Conservation (phyloP, 2,888 invertebrate species). For the Oscheius sp. region DNA sequence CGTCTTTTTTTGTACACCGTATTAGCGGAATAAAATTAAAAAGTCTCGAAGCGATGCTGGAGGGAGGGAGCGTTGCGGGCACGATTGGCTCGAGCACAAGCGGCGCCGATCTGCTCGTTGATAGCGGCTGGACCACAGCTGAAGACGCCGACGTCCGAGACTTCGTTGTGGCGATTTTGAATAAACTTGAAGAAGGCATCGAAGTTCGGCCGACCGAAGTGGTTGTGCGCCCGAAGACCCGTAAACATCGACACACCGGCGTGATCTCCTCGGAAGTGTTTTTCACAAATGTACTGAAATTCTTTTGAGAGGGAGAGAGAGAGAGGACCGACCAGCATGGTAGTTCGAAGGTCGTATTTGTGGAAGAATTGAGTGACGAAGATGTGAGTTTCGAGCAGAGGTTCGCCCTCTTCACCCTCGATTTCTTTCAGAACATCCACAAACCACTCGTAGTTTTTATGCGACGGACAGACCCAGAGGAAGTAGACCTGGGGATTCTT, state of each 20-base stretch:
- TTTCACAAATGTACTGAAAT: constrained; percentile 93
- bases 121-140: constrained; percentile 96
- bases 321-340: constrained; percentile 84
- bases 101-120: constrained; percentile 94
- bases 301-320: neutral
- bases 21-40: constrained; percentile 48
- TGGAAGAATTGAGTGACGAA: constrained; percentile 98
- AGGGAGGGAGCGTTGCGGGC: constrained; percentile 66
- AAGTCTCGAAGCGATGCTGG: constrained; percentile 68
- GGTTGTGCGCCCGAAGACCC: constrained; percentile 81
- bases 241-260: constrained; percentile 76
- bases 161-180: constrained; percentile 94
- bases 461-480: constrained; percentile 95
- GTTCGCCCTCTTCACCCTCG: constrained; percentile 90
- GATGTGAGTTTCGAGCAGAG: constrained; percentile 91
- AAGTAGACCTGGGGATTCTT: constrained; percentile 83
- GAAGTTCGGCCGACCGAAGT: constrained; percentile 96
- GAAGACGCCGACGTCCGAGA: constrained; percentile 90
- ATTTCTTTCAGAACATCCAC: constrained; percentile 82
- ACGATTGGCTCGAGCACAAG: constrained; percentile 95
- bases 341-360: constrained; percentile 93
- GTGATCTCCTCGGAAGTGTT: constrained; percentile 90
- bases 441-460: constrained; percentile 98
- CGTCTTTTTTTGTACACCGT: too few species aligned
- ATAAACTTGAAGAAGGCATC: constrained; percentile 93